Base-by-base conservation (phyloP, 2,113 vertebrate species). In the Phalacrocorax brasilianus region DNA sequence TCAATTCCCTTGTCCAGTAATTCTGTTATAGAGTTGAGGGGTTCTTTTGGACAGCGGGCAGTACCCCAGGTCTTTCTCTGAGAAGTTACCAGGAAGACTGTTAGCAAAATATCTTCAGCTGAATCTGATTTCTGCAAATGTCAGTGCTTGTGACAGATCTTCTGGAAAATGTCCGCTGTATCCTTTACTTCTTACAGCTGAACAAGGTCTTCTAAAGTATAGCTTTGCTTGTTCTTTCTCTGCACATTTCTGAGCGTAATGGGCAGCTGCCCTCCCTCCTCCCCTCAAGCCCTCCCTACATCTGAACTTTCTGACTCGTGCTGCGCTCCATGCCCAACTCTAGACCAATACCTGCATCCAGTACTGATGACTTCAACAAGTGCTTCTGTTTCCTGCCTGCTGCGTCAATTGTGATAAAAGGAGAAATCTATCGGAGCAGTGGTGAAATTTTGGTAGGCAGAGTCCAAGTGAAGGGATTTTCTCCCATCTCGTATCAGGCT, bases 11-110 rank as follows among this genome's bases (percentile, higher is more conserved):
- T 58, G 16, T 30, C 68, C 28, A 63, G 24, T 44, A 71, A 55
- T 72, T 89, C 83, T 56, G 5, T 38, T 67, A 35, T 2, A 52
- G 10, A 14, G 6, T 47, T 28, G 35, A 18, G 20, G 20, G 3
- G 2, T 3, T 4, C 45, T 14, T 23, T 56, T 72, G 4, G 9
- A 21, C 4, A 2, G 2, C 5, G 30, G 14, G 0, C 24, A 62
- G 9, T 72, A 38, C 32, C 12, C 17, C 17, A 66, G 18, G 11
- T 70, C 12, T 83, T 93, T 20, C 21, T 80, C 24, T 70, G 58
- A 59, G 52, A 44, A 21, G 9, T 76, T 89, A 32, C 24, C 1
- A 1, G 12, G 44, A 77, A 89, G 23, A 27, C 21, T 62, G 12
- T 9, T 77, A 49, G 16, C 47, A 4, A 70, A 93, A 53, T 52